A percentile compares a stretch with the other conserved stretches of the same genome.
phyloP scores from a whole-genome alignment of 2,888 invertebrate genomes.

The Autographa gamma region DNA sequence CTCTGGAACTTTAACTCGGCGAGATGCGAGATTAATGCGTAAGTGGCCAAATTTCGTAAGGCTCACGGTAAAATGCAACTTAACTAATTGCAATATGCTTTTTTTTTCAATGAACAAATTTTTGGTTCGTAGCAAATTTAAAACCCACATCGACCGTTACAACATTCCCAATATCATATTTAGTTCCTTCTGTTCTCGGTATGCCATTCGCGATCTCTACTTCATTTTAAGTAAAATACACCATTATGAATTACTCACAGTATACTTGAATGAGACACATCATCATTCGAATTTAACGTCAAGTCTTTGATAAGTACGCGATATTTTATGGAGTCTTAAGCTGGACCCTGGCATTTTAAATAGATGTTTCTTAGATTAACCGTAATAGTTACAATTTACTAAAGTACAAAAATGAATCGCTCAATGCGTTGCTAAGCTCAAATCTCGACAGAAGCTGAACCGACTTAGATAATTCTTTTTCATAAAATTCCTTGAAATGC shows the following conservation, averaged over 20 bases:
- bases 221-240: not conserved
- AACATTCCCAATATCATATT: not conserved
- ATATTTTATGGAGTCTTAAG: too few relatives aligned
- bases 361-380: too few relatives aligned
- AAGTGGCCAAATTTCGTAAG: slow-evolving; percentile 1
- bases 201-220: not conserved
- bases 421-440: too few relatives aligned
- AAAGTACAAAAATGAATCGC: too few relatives aligned
- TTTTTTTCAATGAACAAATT: not conserved
- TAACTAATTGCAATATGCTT: not conserved
- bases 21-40: slow-evolving; percentile 11
- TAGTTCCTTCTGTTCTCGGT: not conserved
- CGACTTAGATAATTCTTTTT: too few relatives aligned
- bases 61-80: too few relatives aligned
- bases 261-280: not conserved
- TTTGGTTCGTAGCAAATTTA: not conserved
- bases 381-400: too few relatives aligned
- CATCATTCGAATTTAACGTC: too few relatives aligned
- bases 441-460: too few relatives aligned
- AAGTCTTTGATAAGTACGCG: too few relatives aligned
- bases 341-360: too few relatives aligned
- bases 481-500: too few relatives aligned
- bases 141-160: not conserved
- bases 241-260: not conserved
- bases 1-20: slow-evolving; percentile 13